These are phyloP conservation scores for Columba guinea DNA, from an alignment of 2,797 vertebrate species.

Conservation along the genomic window DNA sequence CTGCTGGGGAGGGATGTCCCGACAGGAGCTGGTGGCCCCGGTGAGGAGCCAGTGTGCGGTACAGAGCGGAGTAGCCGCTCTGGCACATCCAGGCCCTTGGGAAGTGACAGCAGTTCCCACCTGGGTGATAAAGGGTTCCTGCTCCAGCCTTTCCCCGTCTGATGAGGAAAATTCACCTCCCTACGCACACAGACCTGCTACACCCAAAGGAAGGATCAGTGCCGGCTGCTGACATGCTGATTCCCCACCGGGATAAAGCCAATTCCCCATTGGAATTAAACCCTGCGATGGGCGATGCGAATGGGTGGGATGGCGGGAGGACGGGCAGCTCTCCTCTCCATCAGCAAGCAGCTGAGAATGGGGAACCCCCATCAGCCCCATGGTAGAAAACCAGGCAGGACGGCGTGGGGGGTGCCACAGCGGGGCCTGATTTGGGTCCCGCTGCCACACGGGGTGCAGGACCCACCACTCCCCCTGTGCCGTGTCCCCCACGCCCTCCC, in stretches of 20 bases:
- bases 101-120: neutral
- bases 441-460: neutral
- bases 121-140: neutral
- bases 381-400: neutral
- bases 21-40: rapidly evolving
- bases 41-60: neutral
- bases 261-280: neutral
- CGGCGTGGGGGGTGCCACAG: neutral
- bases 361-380: neutral
- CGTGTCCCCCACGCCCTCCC: neutral
- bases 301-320: neutral
- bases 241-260: neutral
- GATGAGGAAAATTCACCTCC: neutral
- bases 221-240: rapidly evolving
- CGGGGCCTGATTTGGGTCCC: neutral
- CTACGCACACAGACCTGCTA: rapidly evolving
- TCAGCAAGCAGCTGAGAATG: rapidly evolving
- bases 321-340: rapidly evolving
- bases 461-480: neutral
- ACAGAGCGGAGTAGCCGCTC: constrained; percentile 3
- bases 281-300: neutral
- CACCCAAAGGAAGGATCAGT: neutral
- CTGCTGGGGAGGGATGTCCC: neutral
- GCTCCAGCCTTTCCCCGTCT: neutral
- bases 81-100: neutral